These are phyloP conservation scores for Chymomyza amoena DNA, from an alignment of 2,888 invertebrate species.

Conservation along the genomic window DNA sequence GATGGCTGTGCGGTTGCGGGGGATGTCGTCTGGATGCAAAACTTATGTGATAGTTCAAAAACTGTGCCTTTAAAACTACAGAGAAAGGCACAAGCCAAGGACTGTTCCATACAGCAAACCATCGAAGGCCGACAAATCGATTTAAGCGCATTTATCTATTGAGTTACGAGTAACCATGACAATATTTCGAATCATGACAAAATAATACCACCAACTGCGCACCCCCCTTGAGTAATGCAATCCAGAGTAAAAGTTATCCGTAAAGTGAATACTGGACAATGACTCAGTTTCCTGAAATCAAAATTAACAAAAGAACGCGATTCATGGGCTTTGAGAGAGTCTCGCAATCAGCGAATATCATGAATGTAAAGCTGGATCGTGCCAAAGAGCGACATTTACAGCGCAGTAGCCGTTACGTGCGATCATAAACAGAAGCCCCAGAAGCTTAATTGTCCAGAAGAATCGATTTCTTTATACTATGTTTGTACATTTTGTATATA, in stretches of 20 bases:
- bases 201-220: background rate
- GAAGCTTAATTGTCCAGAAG: slow-evolving; percentile 19
- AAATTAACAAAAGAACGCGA: background rate
- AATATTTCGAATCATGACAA: background rate
- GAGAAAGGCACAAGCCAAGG: too few species aligned
- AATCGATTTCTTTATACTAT: slow-evolving; percentile 55
- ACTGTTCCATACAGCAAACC: too few species aligned
- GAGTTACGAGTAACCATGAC: background rate
- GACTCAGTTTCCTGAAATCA: background rate
- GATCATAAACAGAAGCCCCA: slow-evolving; percentile 1
- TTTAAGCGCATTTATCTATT: background rate
- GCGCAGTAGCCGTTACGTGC: background rate
- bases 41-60: background rate
- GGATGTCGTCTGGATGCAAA: background rate
- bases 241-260: too few species aligned
- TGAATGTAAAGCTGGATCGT: slow-evolving; percentile 21
- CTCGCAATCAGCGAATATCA: background rate
- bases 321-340: background rate
- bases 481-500: background rate
- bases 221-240: too few species aligned
- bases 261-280: background rate
- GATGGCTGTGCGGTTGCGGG: too few species aligned
- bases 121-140: background rate
- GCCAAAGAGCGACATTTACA: slow-evolving; percentile 24
- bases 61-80: background rate